Conservation (phyloP, 2,888 invertebrate species). For the Pterobdella sp. region DNA sequence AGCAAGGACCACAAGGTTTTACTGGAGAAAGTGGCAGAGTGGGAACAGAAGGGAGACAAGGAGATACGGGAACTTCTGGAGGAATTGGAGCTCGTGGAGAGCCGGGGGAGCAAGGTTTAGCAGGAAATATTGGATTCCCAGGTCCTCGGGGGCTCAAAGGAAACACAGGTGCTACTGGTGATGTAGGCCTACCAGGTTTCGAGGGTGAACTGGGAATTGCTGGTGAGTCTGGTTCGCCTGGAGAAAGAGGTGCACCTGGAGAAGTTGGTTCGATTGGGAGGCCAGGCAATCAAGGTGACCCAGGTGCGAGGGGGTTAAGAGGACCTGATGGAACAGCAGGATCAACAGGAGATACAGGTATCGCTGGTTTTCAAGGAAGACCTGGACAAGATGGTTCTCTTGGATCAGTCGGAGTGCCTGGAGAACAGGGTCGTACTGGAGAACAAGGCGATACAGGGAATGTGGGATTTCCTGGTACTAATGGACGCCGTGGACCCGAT, state of each 20-base stretch:
- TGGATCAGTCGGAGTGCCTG: conserved; percentile 10
- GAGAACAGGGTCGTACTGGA: neutral
- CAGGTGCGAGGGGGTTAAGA: conserved; percentile 32
- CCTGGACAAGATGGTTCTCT: conserved; percentile 8
- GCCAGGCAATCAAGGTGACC: conserved; percentile 33
- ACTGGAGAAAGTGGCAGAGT: conserved; percentile 28
- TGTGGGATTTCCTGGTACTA: neutral
- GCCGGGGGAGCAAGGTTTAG: neutral
- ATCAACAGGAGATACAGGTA: conserved; percentile 30
- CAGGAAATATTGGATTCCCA: neutral
- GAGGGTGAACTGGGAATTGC: neutral
- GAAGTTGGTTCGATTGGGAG: conserved; percentile 19
- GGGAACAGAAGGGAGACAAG: conserved; percentile 14
- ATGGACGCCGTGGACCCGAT: neutral
- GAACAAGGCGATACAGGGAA: conserved; percentile 16
- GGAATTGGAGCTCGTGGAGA: neutral
- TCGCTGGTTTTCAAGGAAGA: conserved; percentile 26
- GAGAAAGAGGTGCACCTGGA: neutral
- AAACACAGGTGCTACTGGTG: neutral
- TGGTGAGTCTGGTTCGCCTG: neutral
- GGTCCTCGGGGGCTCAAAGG: neutral
- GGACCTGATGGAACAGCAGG: conserved; percentile 35
- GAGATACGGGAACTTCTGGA: neutral
- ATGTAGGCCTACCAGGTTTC: neutral
- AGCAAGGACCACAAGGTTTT: conserved; percentile 24